Base-by-base conservation (phyloP, 2,888 invertebrate genomes). In the Rhingia rostrata region DNA sequence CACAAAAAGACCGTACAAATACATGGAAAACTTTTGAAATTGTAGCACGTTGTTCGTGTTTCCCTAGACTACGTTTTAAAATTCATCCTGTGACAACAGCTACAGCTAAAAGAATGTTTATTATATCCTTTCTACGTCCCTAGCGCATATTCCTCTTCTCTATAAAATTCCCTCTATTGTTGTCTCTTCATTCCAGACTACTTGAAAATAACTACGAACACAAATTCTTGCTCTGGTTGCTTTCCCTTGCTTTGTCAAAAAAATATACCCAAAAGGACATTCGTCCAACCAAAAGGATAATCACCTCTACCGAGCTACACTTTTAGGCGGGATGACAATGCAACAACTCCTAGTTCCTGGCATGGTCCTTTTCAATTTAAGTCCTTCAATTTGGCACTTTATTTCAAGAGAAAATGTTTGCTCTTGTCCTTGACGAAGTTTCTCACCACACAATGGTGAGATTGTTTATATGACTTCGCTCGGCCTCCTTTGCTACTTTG, bases 31-130 rank as follows among this genome's bases (percentile, higher is more conserved):
- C 22, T 22, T 22, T 22, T 22, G 22, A 2, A 22, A 22, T 63
- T 58, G 51, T 54, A 54, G 39, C 47, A 60, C 63, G 43, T 51
- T 66, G 45, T 30, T 41, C 12, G 37, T 61, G 60, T 39, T 32
- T 30, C 56, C 32, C 30, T 10, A 47, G 43, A 54, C 35, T 43
- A 64, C 32, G 56, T 63, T 49, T 82, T 56, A 41, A 78, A 78
- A 82, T 78, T 73, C 56, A 66, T 66, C 54, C 43, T 41, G 67
- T 66, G 67, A 67, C 67, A 77, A 78, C 78, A 63, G 63, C 41
- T 73, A 10, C 4, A 67, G 72, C 51, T 56, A 32, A 56, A 41
- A 56, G 73, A 83, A 78, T 83, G 56, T 67, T 83, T 78, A 60
- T 83, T 67, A 67, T 73, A 72, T 67, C 66, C 60, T 56, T 77